phyloP scores from a whole-genome alignment of 2,113 vertebrate genomes.

The Pseudorhombus dupliciocellatus region DNA sequence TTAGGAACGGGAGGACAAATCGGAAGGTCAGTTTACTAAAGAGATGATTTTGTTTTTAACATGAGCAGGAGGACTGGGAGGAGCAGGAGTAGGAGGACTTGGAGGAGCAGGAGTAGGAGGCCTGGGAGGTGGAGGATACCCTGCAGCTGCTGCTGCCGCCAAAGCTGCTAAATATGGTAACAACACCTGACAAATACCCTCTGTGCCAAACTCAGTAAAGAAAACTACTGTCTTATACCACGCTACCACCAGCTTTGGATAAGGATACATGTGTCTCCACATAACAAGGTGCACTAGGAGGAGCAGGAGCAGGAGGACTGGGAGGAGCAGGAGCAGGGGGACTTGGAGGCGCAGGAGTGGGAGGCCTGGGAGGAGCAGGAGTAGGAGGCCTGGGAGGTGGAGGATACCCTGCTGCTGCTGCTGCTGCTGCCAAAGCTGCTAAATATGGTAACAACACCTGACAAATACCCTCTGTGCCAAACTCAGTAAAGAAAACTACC shows the following conservation, averaged over 20 bases:
- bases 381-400: slow-evolving; percentile 14
- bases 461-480: too few species aligned
- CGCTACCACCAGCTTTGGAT: too few species aligned
- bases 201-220: neutral
- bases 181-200: neutral
- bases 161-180: slow-evolving; percentile 57
- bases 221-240: too few species aligned
- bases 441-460: slow-evolving; percentile 33
- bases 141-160: slow-evolving; percentile 1
- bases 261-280: too few species aligned
- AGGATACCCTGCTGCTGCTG: slow-evolving; percentile 27
- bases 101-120: slow-evolving; percentile 23
- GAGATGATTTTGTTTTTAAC: slow-evolving; percentile 1
- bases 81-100: slow-evolving; percentile 3
- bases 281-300: too few species aligned
- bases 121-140: neutral
- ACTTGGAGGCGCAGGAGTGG: slow-evolving; percentile 16
- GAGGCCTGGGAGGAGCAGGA: slow-evolving; percentile 14
- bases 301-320: slow-evolving; percentile 8
- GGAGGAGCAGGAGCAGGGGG: slow-evolving; percentile 15
- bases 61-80: slow-evolving; percentile 23
- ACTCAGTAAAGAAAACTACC: too few species aligned
- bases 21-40: neutral
- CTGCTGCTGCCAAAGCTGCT: slow-evolving; percentile 56
- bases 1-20: neutral